Percentiles rank a stretch among this genome's conserved stretches.
phyloP scores from a whole-genome alignment of 2,888 invertebrate genomes.

The Eumerus sabulonum region DNA sequence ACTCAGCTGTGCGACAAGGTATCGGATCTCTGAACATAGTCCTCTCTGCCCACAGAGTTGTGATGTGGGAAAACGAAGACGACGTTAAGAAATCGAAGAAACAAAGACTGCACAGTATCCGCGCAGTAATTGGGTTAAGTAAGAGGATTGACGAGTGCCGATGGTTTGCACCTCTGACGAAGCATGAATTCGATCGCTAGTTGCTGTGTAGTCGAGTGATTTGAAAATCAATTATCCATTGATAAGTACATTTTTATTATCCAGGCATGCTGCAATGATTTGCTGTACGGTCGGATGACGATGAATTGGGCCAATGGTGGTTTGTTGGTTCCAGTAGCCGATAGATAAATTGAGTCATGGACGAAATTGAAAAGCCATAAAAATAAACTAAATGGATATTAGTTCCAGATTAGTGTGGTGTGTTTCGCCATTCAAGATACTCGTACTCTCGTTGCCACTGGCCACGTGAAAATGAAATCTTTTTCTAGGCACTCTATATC shows the following conservation, averaged over 20 bases:
- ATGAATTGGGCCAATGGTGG: background rate
- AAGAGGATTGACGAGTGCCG: conserved; percentile 18
- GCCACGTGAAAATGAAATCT: too few relatives aligned
- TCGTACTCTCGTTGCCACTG: background rate
- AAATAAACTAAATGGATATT: conserved; percentile 13
- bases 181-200: conserved; percentile 12
- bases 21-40: background rate
- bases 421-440: background rate
- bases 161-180: conserved; percentile 12
- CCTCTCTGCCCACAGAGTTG: conserved; percentile 35
- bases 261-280: background rate
- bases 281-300: background rate
- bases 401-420: conserved; percentile 11
- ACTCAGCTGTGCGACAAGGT: conserved; percentile 11
- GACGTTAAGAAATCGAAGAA: too few relatives aligned
- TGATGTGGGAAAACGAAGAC: conserved; percentile 36
- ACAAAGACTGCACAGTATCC: too few relatives aligned
- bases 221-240: conserved; percentile 48
- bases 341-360: conserved; percentile 17
- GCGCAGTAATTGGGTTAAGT: conserved; percentile 54
- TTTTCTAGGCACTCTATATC: background rate
- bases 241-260: conserved; percentile 18
- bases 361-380: conserved; percentile 13
- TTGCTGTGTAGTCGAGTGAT: too few relatives aligned
- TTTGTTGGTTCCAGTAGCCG: conserved; percentile 1